phyloP scores from a whole-genome alignment of 2,888 invertebrate genomes.

The Ecdyonurus torrentis region DNA sequence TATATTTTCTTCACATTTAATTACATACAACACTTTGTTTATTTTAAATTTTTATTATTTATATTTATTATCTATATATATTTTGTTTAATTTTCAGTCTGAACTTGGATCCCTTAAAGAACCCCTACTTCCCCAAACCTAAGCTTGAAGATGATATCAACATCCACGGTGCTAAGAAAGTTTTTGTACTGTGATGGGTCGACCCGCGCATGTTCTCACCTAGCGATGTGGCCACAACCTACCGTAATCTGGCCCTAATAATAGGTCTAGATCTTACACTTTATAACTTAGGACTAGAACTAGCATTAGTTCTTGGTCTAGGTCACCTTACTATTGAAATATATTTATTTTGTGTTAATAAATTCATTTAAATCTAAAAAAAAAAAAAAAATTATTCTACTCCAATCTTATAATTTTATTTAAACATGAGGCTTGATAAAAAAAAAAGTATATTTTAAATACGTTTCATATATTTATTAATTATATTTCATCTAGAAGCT shows the following conservation, averaged over 20 bases:
- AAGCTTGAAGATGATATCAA: neutral
- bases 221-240: neutral
- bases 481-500: too few species aligned
- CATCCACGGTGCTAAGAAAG: neutral
- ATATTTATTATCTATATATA: neutral
- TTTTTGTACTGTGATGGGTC: neutral
- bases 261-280: neutral
- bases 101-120: constrained; percentile 62
- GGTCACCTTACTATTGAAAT: neutral
- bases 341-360: too few species aligned
- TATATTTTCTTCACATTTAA: neutral
- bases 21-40: neutral
- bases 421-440: too few species aligned
- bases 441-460: too few species aligned
- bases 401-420: too few species aligned
- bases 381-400: too few species aligned
- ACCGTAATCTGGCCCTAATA: neutral
- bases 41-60: neutral
- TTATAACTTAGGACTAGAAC: neutral
- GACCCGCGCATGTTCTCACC: neutral
- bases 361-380: too few species aligned
- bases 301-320: neutral
- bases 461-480: too few species aligned
- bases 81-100: constrained; percentile 34
- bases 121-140: constrained; percentile 63